phyloP scores from a whole-genome alignment of 2,113 vertebrate species.

The Galemys pyrenaicus region DNA sequence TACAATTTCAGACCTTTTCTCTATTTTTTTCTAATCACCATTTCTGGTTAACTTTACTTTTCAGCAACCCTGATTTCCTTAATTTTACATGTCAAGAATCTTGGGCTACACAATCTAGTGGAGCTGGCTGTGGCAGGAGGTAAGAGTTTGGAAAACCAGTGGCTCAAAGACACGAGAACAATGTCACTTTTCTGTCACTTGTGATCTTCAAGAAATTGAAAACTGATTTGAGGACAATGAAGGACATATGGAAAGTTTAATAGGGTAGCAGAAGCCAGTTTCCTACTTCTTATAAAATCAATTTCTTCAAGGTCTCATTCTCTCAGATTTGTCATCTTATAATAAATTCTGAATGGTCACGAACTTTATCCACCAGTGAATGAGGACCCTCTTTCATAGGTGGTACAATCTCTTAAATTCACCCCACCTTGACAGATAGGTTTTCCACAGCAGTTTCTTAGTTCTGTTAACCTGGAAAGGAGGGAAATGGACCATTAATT shows the following conservation, averaged over 20 bases:
- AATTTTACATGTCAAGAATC: constrained; percentile 53
- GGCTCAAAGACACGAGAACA: constrained; percentile 14
- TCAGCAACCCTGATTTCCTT: constrained; percentile 28
- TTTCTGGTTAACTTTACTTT: constrained; percentile 52
- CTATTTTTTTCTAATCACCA: constrained; percentile 18
- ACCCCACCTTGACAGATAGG: neutral
- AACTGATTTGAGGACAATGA: constrained; percentile 40
- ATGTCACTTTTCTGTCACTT: constrained; percentile 25
- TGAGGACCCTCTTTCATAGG: neutral
- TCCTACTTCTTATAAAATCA: constrained; percentile 41
- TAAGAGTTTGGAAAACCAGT: neutral
- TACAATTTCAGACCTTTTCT: neutral
- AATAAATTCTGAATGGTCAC: constrained; percentile 24
- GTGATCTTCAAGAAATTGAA: constrained; percentile 44
- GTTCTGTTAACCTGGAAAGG: neutral
- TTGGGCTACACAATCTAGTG: neutral
- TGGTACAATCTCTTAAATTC: neutral
- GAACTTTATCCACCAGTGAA: neutral
- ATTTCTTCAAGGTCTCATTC: constrained; percentile 11
- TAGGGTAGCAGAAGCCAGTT: constrained; percentile 24
- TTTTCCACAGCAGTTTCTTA: neutral
- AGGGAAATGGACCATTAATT: neutral
- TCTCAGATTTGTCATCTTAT: neutral
- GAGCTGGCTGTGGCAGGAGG: neutral
- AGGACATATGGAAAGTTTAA: constrained; percentile 16